phyloP scores from a whole-genome alignment of 1,140 invertebrate species.

The Drosophila kohkoa region DNA sequence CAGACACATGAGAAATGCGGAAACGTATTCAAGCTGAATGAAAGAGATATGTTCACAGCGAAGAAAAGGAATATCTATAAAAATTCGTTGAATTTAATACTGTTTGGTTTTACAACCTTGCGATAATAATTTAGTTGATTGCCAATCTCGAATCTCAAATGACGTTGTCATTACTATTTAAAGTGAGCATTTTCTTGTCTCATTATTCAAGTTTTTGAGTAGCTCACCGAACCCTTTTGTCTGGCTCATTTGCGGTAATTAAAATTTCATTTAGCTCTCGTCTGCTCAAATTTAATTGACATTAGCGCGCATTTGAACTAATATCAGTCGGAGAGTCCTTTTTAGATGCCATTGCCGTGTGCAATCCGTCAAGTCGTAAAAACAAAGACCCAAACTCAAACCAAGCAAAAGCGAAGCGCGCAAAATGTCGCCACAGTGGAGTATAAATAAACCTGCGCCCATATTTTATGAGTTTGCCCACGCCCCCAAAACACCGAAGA shows the following conservation, averaged over 20 bases:
- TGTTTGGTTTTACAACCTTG: not conserved
- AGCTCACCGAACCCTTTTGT: conserved; percentile 1
- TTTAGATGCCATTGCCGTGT: conserved; percentile 7
- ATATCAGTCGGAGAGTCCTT: conserved; percentile 35
- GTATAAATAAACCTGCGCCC: conserved; percentile 81
- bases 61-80: conserved; percentile 3
- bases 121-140: conserved; percentile 1
- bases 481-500: conserved; percentile 36
- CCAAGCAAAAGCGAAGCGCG: not conserved
- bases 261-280: conserved; percentile 73
- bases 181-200: conserved; percentile 51
- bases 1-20: conserved; percentile 45
- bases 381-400: conserved; percentile 55
- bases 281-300: conserved; percentile 78
- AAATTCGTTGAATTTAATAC: conserved; percentile 35
- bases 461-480: conserved; percentile 71
- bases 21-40: conserved; percentile 38
- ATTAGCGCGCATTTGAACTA: conserved; percentile 71
- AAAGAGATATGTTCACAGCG: conserved; percentile 25
- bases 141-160: not conserved
- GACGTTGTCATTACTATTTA: conserved; percentile 23
- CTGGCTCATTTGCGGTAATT: conserved; percentile 77
- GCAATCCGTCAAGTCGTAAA: conserved; percentile 78
- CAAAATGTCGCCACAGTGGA: conserved; percentile 67
- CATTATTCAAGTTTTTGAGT: conserved; percentile 49